Evolutionary conservation across 2,113 vertebrate species (phyloP), one percentile per base, ranked within the genome.

Genomic region (Sarotherodon lohbergeri): DNA sequence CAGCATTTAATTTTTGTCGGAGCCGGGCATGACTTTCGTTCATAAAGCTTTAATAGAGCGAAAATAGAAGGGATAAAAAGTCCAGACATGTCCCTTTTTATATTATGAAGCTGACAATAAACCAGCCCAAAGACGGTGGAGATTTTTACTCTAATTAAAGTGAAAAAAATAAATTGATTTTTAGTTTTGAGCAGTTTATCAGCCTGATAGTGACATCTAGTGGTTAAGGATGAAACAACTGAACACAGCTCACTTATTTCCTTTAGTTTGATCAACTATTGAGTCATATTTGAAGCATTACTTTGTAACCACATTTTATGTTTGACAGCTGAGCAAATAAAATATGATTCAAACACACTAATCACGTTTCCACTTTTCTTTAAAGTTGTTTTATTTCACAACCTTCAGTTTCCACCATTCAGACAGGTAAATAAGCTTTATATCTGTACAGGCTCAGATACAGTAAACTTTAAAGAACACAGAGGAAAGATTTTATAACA

Each of bases 111-210:
- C 24, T 3, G 73, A 19, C 73, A 76, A 32, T 29, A 32, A 52
- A 52, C 4, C 24, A 19, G 14, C 3, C 0, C 11, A 17, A 19
- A 5, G 27, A 24, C 6, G 41, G 9, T 24, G 14, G 14, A 11
- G 0, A n/a, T 12, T 7, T n/a, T 3, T 39, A 66, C 61, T 66
- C 1, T 0, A n/a, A 63, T 63, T 19, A 36, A 36, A n/a, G 11
- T 1, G 29, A 16, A 59, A 29, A 19, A 63, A 63, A 36, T 4
- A 34, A 19, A 34, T 2, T 0, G 3, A 17, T 16, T 1, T n/a
- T 36, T 4, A 3, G 17, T 7, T 63, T 39, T 39, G 16, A 78
- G 46, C 27, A 1, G 52, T 6, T 46, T 61, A 2, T 6, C 19
- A 29, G 79, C 9, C 1, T 5, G 3, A 36, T 1, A 22, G 27